Conservation (phyloP, 2,113 vertebrate genomes). For the Pelvicachromis taeniatus region DNA sequence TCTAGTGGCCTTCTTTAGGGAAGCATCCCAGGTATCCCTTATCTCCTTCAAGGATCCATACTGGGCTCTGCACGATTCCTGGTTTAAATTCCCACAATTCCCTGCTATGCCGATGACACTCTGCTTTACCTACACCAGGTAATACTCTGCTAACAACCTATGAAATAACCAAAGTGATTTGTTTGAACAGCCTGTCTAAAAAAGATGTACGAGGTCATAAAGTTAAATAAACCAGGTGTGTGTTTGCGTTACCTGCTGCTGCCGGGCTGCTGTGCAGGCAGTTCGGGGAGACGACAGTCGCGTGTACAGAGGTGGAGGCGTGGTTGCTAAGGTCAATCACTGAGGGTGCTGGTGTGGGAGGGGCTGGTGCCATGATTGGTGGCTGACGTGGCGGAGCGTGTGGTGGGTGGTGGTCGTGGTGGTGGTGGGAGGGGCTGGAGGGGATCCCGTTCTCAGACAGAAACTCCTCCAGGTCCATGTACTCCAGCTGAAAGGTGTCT, state of each 20-base stretch:
- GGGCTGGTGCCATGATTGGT: slow-evolving; percentile 4
- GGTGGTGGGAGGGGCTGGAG: slow-evolving; percentile 54
- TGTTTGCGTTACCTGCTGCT: slow-evolving; percentile 79
- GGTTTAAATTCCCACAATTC: neutral
- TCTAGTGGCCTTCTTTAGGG: neutral
- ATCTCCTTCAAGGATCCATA: neutral
- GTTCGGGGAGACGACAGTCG: slow-evolving; percentile 73
- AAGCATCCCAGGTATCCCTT: neutral
- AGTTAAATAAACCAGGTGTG: neutral
- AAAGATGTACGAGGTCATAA: neutral
- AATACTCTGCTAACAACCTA: neutral
- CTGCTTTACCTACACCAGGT: neutral
- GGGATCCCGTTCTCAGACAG: slow-evolving; percentile 97
- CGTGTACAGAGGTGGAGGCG: slow-evolving; percentile 79
- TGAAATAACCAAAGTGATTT: neutral
- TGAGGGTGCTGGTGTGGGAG: slow-evolving; percentile 66
- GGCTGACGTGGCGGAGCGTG: slow-evolving; percentile 56
- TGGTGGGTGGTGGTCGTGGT: slow-evolving; percentile 74
- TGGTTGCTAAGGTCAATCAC: slow-evolving; percentile 89
- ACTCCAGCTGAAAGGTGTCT: slow-evolving; percentile 97
- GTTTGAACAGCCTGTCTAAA: neutral
- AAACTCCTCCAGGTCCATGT: slow-evolving; percentile 99
- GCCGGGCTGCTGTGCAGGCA: slow-evolving; percentile 80
- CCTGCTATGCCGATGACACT: neutral
- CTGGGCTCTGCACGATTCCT: neutral